Conservation (phyloP, 35 echinoderm and acorn worm species). For the Holothuria glaberrima region DNA sequence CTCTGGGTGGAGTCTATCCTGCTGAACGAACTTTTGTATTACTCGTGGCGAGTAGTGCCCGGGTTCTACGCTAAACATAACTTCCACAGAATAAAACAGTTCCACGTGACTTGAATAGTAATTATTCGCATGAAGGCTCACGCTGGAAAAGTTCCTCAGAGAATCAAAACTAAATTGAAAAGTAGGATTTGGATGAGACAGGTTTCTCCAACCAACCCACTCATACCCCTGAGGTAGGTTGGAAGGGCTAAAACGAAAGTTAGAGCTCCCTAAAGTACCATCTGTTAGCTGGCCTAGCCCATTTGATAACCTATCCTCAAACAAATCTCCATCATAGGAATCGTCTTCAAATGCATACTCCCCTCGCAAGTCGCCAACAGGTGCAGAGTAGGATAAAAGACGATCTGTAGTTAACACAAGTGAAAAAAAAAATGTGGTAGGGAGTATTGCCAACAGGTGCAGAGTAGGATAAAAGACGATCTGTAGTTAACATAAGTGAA, state of each 20-base stretch:
- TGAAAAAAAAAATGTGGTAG: too few species aligned
- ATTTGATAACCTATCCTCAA: conserved; percentile 44
- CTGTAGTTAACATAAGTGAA: conserved; percentile 34
- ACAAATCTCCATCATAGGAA: conserved; percentile 73
- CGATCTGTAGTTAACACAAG: conserved; percentile 65
- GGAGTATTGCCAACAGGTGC: conserved; percentile 68
- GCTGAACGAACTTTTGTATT: conserved; percentile 34
- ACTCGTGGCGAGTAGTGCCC: conserved; percentile 64
- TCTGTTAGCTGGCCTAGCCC: conserved; percentile 94
- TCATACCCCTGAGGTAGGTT: conserved; percentile 81
- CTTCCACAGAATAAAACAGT: conserved; percentile 54
- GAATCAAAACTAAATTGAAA: conserved; percentile 83
- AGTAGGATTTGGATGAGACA: conserved; percentile 63
- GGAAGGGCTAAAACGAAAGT: conserved; percentile 82
- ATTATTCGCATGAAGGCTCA: conserved; percentile 81
- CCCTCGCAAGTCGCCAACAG: conserved; percentile 56
- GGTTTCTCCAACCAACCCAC: conserved; percentile 92
- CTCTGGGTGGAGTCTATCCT: conserved; percentile 75
- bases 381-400: conserved; percentile 79
- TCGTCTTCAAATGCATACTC: conserved; percentile 73
- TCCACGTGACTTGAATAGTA: conserved; percentile 80
- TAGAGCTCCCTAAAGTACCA: conserved; percentile 72
- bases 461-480: conserved; percentile 81
- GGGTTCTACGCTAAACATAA: conserved; percentile 70
- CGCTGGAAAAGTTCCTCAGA: conserved; percentile 83